Percentiles rank a stretch among this genome's conserved stretches.
These are phyloP conservation scores for Belgica antarctica DNA, from an alignment of 2,888 invertebrate species.

Conservation along the genomic window DNA sequence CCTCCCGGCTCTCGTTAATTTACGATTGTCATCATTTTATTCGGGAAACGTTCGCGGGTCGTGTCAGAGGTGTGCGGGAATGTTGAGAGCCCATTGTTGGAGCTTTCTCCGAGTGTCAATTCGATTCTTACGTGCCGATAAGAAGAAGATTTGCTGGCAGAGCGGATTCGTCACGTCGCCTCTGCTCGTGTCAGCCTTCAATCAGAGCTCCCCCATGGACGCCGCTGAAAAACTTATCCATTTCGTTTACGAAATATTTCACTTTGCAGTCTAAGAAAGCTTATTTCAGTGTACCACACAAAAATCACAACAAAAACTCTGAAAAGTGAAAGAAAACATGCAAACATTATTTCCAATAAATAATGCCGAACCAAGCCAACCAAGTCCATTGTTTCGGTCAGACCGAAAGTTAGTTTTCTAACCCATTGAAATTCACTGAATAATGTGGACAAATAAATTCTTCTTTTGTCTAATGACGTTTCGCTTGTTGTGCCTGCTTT, in stretches of 20 bases:
- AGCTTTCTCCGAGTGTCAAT: too few species aligned
- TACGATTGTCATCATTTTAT: conserved; percentile 29
- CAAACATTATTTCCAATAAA: conserved; percentile 22
- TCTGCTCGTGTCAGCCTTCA: too few species aligned
- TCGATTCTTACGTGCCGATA: too few species aligned
- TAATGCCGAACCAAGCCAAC: conserved; percentile 20
- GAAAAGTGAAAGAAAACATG: not conserved
- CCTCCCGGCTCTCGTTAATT: conserved; percentile 22
- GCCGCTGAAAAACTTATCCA: too few species aligned
- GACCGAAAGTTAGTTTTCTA: conserved; percentile 6
- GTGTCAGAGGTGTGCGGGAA: too few species aligned
- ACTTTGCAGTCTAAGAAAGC: too few species aligned
- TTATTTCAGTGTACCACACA: too few species aligned
- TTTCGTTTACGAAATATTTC: too few species aligned
- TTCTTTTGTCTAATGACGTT: conserved; percentile 7
- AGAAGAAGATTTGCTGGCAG: not conserved
- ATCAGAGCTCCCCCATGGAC: too few species aligned
- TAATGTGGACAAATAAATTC: conserved; percentile 15
- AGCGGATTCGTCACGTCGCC: too few species aligned
- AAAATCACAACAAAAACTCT: not conserved
- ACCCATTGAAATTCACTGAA: conserved; percentile 21
- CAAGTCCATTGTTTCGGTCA: conserved; percentile 17
- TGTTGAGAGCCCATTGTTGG: too few species aligned
- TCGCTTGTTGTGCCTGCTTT: not conserved
- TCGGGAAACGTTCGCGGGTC: too few species aligned